phyloP scores from a whole-genome alignment of 2,888 invertebrate species.

The Sarcophaga caerulescens region DNA sequence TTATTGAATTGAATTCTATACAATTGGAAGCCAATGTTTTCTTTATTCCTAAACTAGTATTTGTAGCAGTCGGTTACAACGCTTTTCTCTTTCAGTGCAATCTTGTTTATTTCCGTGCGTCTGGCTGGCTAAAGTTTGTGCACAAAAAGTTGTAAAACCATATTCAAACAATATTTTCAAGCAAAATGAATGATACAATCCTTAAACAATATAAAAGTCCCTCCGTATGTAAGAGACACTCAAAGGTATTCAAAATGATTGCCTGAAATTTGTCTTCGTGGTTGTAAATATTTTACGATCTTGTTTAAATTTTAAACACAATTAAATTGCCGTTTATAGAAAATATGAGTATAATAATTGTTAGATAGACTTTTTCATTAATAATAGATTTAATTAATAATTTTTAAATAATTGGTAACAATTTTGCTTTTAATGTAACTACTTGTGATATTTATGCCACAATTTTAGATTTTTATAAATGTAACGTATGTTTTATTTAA shows the following conservation, averaged over 20 bases:
- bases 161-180: constrained; percentile 33
- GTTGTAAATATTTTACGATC: not conserved
- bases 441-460: too few species aligned
- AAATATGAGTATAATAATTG: not conserved
- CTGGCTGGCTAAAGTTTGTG: constrained; percentile 17
- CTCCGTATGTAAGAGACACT: not conserved
- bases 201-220: not conserved
- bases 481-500: too few species aligned
- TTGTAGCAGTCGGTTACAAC: constrained; percentile 13
- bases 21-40: constrained; percentile 38
- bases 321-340: not conserved
- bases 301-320: not conserved
- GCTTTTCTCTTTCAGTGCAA: constrained; percentile 5
- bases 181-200: not conserved
- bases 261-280: not conserved
- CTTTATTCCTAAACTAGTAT: constrained; percentile 14
- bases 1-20: constrained; percentile 32
- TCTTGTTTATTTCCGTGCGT: constrained; percentile 1
- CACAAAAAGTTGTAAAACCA: constrained; percentile 48
- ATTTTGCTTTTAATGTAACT: too few species aligned
- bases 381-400: too few species aligned
- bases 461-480: too few species aligned
- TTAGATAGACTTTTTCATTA: too few species aligned
- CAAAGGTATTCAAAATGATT: not conserved
- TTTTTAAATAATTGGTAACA: too few species aligned